Base-by-base conservation (phyloP, 2,113 vertebrate genomes). In the Sinocyclocheilus anshuiensis region DNA sequence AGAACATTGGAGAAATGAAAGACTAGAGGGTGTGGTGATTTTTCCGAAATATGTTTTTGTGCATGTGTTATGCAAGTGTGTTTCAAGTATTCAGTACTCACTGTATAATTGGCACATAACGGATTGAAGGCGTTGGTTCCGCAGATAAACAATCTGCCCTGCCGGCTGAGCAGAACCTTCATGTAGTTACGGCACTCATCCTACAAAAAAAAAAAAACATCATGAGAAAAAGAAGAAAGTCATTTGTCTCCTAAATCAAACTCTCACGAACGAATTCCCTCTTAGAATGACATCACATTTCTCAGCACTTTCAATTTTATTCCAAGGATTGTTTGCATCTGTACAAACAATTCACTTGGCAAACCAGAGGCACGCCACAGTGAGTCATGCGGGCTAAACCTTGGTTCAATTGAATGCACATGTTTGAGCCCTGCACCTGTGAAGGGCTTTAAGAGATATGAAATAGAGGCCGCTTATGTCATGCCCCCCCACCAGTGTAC, bases 71-170 rank as follows among this genome's bases (percentile, higher is more conserved):
- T 65, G 20, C n/a, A 59, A 67, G 50, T 20, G 2, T 69, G 50
- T 77, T 39, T 24, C 8, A 65, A 50, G 24, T 45, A 24, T 50
- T 26, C 7, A 48, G 22, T 79, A 94, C 98, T 97, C 93, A 99
- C 98, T 11, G 96, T 98, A 87, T 98, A 99, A 94, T 98, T 97
- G 91, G 97, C 96, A 5, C 97, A 99, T 22, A 98, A 82, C 0
- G 98, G 98, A 91, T 99, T 99, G 95, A 98, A 99, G 89, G 98
- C 98, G 1, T 99, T 99, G 90, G 97, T 99, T 50, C 98, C 98
- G 0, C 98, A 99, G 83, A 98, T 93, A 24, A 99, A 99, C 36
- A 99, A 94, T 85, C 96, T 96, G 71, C 96, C 94, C 7, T 93
- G 95, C 4, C 95, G 91, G 61, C 96, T 95, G 86, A 99, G 94